Conservation (phyloP, 2,113 vertebrate species). For the Recurvirostra avosetta region DNA sequence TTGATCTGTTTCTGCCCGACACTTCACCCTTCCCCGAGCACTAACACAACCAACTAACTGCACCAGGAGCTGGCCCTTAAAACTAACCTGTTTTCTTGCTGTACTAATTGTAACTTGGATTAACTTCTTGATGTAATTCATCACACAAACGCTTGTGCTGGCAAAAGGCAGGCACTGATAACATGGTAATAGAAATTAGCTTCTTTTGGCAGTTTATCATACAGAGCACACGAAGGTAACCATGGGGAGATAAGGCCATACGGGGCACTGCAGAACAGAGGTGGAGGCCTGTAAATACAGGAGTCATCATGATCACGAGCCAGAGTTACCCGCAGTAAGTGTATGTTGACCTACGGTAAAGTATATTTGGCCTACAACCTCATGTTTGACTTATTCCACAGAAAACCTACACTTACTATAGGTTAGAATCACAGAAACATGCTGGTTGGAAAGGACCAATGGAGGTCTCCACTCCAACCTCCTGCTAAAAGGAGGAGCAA, state of each 20-base stretch:
- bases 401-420: accelerated
- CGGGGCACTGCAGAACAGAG: background rate
- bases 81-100: background rate
- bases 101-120: background rate
- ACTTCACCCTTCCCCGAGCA: background rate
- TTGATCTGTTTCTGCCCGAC: background rate
- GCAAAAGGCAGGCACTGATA: background rate
- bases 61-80: background rate
- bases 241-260: background rate
- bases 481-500: background rate
- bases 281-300: background rate
- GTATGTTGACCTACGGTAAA: background rate
- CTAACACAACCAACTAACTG: background rate
- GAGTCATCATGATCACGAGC: no score
- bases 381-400: background rate
- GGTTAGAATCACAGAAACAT: background rate
- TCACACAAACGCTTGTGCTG: background rate
- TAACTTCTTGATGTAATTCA: background rate
- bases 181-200: background rate
- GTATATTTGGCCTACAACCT: background rate
- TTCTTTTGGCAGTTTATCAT: background rate
- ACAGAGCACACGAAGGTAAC: background rate
- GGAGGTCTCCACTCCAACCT: background rate
- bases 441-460: background rate
- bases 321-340: background rate